Base-by-base conservation (phyloP, 1,140 invertebrate species). In the Phthorimaea operculella region DNA sequence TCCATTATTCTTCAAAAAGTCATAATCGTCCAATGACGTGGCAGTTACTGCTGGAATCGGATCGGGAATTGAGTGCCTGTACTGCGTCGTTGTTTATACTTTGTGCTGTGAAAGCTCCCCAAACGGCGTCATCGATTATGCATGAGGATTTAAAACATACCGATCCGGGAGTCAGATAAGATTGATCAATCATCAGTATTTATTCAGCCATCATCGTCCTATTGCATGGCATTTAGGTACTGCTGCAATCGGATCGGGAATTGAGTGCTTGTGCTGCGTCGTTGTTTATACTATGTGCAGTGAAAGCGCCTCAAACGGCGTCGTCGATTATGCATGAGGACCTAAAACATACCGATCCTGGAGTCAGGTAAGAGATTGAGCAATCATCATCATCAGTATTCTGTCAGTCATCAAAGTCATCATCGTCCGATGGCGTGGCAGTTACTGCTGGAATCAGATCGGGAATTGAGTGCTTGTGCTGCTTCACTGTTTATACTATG, bases 351-450 rank as follows among this genome's bases (percentile, higher is more conserved):
- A 87, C 90, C 47, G 94, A 96, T 70, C 90, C 94, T 0, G 87
- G 89, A 21, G 89, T 97, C 36, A 92, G 93, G 90, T 95, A n/a
- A n/a, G n/a, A n/a, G n/a, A n/a, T n/a, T n/a, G n/a, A n/a, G n/a
- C n/a, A n/a, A n/a, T n/a, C n/a, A n/a, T n/a, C n/a, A n/a, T n/a
- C n/a, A n/a, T n/a, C n/a, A n/a, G n/a, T n/a, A n/a, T n/a, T n/a
- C n/a, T n/a, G n/a, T n/a, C n/a, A n/a, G n/a, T n/a, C n/a, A n/a
- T n/a, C n/a, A n/a, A n/a, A n/a, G n/a, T n/a, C n/a, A n/a, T n/a
- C n/a, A n/a, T n/a, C n/a, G n/a, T n/a, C 92, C 94, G 0, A 92
- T 97, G 5, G 94, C 95, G 4, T 99, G 98, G 98, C 94, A 98
- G 73, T 87, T 99, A 3, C 83, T 99, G 2, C 79, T 99, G 33